Evolutionary conservation across 2,888 invertebrate genomes (phyloP).

Genomic region (Petrolisthes manimaculis): DNA sequence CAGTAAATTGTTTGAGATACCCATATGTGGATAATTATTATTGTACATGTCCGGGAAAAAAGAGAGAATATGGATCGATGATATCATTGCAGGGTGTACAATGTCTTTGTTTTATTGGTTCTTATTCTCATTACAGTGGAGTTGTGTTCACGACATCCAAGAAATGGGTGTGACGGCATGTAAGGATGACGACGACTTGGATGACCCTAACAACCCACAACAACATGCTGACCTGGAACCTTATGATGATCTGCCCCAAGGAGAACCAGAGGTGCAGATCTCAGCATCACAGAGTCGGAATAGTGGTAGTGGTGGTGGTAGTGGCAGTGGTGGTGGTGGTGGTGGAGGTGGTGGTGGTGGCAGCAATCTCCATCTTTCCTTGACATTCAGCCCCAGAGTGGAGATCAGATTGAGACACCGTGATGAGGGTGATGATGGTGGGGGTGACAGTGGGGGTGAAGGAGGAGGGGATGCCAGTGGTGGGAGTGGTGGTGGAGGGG

Average conservation of each 20-base stretch:
- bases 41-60: too few relatives aligned
- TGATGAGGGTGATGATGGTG: slow-evolving; percentile 51
- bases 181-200: slow-evolving; percentile 52
- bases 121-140: slow-evolving; percentile 79
- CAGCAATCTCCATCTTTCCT: slow-evolving; percentile 49
- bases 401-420: slow-evolving; percentile 53
- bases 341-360: slow-evolving; percentile 29
- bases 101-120: not conserved
- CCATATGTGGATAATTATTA: too few relatives aligned
- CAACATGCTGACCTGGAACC: slow-evolving; percentile 32
- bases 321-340: slow-evolving; percentile 31
- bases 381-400: slow-evolving; percentile 57
- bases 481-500: slow-evolving; percentile 25
- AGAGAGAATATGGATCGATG: not conserved
- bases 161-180: slow-evolving; percentile 69
- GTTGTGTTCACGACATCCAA: slow-evolving; percentile 93
- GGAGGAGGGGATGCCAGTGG: slow-evolving; percentile 23
- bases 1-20: too few relatives aligned
- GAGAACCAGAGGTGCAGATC: slow-evolving; percentile 47
- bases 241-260: slow-evolving; percentile 48
- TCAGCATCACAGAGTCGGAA: slow-evolving; percentile 26
- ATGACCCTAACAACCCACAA: not conserved
- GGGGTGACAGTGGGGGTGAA: slow-evolving; percentile 29
- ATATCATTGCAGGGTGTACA: not conserved
- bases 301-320: slow-evolving; percentile 5